phyloP scores from a whole-genome alignment of 2,113 vertebrate species.

The Benthochromis sp. region DNA sequence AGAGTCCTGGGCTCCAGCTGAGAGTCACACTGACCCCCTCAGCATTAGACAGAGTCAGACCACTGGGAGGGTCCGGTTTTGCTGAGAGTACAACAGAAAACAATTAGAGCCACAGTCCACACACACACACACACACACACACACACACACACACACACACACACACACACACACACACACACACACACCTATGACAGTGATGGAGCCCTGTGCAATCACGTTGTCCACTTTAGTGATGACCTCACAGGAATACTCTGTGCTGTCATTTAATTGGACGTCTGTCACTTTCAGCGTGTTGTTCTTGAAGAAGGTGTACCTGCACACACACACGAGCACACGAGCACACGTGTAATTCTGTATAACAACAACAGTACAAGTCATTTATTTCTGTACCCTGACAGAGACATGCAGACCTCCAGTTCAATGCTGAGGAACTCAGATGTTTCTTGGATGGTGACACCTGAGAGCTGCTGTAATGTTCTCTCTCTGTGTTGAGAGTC shows the following conservation, averaged over 20 bases:
- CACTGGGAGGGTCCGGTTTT: too few species aligned
- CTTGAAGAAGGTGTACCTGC: constrained; percentile 68
- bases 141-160: neutral
- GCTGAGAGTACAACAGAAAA: too few species aligned
- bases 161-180: neutral
- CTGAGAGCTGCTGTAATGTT: neutral
- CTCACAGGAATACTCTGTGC: constrained; percentile 74
- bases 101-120: too few species aligned
- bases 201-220: constrained; percentile 62
- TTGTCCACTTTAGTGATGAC: constrained; percentile 70
- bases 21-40: too few species aligned
- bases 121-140: neutral
- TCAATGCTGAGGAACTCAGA: neutral
- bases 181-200: constrained; percentile 75
- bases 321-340: neutral
- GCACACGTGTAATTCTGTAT: neutral
- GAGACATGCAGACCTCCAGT: neutral
- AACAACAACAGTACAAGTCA: neutral
- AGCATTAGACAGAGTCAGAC: too few species aligned
- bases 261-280: constrained; percentile 62
- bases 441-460: neutral
- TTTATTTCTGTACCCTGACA: neutral
- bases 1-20: too few species aligned
- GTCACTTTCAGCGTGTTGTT: constrained; percentile 67
- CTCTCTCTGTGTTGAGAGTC: neutral